A percentile compares a stretch with the other conserved stretches of the same genome.
These are phyloP conservation scores for Synanceia verrucosa DNA, from an alignment of 2,797 vertebrate genomes.

Conservation along the genomic window DNA sequence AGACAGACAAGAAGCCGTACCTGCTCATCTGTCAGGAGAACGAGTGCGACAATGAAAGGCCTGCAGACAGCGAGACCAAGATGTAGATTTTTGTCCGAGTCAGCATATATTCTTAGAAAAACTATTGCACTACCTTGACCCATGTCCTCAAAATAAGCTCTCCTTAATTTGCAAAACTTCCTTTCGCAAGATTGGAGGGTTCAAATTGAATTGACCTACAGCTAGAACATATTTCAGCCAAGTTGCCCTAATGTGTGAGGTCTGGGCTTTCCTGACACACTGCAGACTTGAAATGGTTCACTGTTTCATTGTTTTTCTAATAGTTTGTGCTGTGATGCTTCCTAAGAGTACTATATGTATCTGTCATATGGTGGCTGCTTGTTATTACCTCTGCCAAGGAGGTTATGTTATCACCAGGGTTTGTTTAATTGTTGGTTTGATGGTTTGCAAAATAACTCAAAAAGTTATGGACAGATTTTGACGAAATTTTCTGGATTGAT, in stretches of 20 bases:
- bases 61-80: constrained; percentile 90
- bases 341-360: constrained; percentile 23
- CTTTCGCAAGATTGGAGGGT: constrained; percentile 1
- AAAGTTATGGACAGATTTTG: no score
- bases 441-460: no score
- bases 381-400: no score
- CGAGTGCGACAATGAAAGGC: constrained; percentile 85
- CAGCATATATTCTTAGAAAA: constrained; percentile 3
- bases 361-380: constrained; percentile 28
- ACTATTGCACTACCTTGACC: constrained; percentile 28
- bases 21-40: constrained; percentile 90
- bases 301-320: constrained; percentile 30
- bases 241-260: constrained; percentile 20
- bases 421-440: no score
- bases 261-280: constrained; percentile 13
- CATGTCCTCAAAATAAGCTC: constrained; percentile 14
- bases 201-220: constrained; percentile 35
- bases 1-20: constrained; percentile 92
- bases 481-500: no score
- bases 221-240: constrained; percentile 53
- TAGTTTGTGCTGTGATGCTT: constrained; percentile 19
- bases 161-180: constrained; percentile 26
- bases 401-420: no score
- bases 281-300: constrained; percentile 27
- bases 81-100: constrained; percentile 83